Percentiles rank a stretch among this genome's conserved stretches.
Conservation (phyloP, 2,113 vertebrate species). For the Glareola pratincola region DNA sequence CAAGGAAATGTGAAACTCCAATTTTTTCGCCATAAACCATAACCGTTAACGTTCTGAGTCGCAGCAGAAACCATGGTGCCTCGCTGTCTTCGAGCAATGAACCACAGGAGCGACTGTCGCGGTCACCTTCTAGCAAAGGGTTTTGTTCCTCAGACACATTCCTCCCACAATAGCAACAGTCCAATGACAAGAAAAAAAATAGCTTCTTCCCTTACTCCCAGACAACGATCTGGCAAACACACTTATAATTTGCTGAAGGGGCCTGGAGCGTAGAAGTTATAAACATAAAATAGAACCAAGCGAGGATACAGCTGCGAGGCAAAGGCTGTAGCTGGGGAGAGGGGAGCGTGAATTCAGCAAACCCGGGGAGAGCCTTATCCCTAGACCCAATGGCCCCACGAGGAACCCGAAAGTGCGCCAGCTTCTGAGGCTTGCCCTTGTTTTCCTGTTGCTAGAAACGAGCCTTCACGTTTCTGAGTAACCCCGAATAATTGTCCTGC, state of each 20-base stretch:
- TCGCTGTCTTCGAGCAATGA: neutral
- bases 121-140: neutral
- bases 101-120: neutral
- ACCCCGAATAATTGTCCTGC: accelerated
- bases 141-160: constrained; percentile 5
- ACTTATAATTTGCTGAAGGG: constrained; percentile 53
- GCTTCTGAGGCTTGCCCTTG: neutral
- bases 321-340: neutral
- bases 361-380: neutral
- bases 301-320: neutral
- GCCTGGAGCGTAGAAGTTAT: neutral
- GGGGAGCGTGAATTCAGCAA: neutral
- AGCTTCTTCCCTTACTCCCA: constrained; percentile 1
- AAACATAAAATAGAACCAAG: constrained; percentile 50
- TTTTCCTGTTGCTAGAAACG: neutral
- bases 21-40: neutral
- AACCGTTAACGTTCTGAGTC: neutral
- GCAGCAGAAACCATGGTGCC: neutral
- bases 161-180: constrained; percentile 20
- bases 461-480: neutral
- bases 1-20: neutral
- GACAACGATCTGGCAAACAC: constrained; percentile 61
- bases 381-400: no score
- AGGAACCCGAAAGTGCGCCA: neutral
- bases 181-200: constrained; percentile 17